A percentile compares a stretch with the other conserved stretches of the same genome.
Conservation (phyloP, 2,888 invertebrate genomes). For the Desoria tigrina region DNA sequence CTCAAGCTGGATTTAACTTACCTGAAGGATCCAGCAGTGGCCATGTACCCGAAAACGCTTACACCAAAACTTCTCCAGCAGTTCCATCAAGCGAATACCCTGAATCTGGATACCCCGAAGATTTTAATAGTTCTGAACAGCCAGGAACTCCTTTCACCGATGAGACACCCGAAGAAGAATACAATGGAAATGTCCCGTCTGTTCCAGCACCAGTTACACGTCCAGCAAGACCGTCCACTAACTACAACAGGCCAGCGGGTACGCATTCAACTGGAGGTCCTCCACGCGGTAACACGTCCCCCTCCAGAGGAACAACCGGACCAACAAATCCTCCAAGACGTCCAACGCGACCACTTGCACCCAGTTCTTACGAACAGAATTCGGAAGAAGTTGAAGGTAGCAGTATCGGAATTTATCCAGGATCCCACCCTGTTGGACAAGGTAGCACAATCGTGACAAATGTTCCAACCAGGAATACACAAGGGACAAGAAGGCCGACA, state of each 20-base stretch:
- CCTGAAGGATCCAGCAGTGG: background rate
- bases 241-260: background rate
- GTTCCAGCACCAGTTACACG: background rate
- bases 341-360: background rate
- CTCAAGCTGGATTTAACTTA: background rate
- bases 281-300: background rate
- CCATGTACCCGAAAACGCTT: background rate
- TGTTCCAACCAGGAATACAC: background rate
- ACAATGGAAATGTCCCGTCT: background rate
- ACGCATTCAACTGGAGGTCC: background rate
- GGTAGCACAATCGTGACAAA: background rate
- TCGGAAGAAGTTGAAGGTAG: conserved; percentile 24
- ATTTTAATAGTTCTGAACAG: background rate
- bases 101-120: conserved; percentile 4
- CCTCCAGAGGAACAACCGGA: background rate
- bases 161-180: background rate
- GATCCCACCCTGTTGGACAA: conserved; percentile 3
- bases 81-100: background rate
- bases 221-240: background rate
- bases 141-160: background rate
- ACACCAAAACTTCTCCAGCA: background rate
- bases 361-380: background rate
- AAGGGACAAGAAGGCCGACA: background rate
- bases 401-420: conserved; percentile 21
- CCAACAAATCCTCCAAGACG: background rate